Base-by-base conservation (phyloP, 2,797 vertebrate genomes). In the Linurgus olivaceus region DNA sequence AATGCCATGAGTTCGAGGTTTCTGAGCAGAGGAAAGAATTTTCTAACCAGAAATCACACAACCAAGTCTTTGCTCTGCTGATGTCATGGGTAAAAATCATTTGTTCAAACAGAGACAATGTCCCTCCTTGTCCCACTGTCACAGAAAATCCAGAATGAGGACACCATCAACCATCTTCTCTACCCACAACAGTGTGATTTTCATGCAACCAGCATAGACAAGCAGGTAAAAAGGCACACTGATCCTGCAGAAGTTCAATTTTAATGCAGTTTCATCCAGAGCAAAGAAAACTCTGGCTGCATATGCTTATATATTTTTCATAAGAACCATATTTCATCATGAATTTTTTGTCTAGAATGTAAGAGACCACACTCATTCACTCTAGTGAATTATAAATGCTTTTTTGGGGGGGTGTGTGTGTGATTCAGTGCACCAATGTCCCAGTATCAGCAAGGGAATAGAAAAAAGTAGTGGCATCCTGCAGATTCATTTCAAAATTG, bases 271-370 rank as follows among this genome's bases (percentile, higher is more conserved):
- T 92, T 77, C 44, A 67, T 37, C 28, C 33, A 83, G 50, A 86
- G 40, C 13, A 67, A 84, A 77, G 52, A 66, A 90, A 93, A 55
- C 23, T 80, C 57, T 31, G 4, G 45, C 38, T 70, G 35, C 31
- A 73, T 50, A 48, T 33, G 21, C 25, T 68, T 38, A 85, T 70
- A 23, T 68, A 71, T 86, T 76, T 94, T 95, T 89, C 63, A 85
- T 68, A 48, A 71, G 33, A 31, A 63, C 28, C 19, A 38, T 45
- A 86, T 80, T 77, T 91, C 18, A 79, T 71, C 1, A 52, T 42
- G 1, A 88, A 75, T 17, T 62, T 73, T 78, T 83, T 6, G 7
- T 71, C 50, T 59, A 51, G 13, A 71, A 66, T 45, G 15, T 61
- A 67, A 45, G 33, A 93, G 65, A 45, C 21, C 10, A 38, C 38